phyloP scores from a whole-genome alignment of 2,888 invertebrate species.

The Erebia epiphron region DNA sequence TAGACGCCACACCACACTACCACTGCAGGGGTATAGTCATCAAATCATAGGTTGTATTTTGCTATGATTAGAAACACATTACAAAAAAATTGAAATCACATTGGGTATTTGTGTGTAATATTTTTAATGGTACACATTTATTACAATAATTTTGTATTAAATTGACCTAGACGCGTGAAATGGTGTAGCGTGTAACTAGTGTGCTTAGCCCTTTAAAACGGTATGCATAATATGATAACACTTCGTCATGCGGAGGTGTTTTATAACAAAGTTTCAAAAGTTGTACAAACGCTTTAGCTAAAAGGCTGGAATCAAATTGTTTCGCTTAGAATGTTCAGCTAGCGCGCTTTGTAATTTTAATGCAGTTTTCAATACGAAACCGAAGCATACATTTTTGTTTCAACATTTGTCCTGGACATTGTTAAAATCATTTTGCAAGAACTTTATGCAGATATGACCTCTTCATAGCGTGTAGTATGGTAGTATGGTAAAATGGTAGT shows the following conservation, averaged over 20 bases:
- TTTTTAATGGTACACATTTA: too few relatives aligned
- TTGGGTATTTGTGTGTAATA: too few relatives aligned
- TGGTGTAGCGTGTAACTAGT: not conserved
- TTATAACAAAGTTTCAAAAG: conserved; percentile 16
- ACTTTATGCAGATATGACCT: not conserved
- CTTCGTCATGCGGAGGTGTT: conserved; percentile 7
- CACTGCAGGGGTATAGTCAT: too few relatives aligned
- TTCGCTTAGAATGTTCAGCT: not conserved
- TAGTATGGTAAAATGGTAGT: conserved; percentile 1
- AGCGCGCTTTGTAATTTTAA: not conserved
- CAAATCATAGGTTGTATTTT: too few relatives aligned
- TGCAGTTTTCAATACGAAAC: too few relatives aligned
- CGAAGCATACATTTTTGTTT: too few relatives aligned
- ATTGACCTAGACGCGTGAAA: too few relatives aligned
- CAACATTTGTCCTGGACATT: too few relatives aligned
- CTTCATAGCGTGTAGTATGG: not conserved
- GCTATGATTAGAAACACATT: too few relatives aligned
- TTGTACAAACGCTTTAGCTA: not conserved
- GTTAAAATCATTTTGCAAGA: not conserved
- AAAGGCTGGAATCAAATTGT: conserved; percentile 8
- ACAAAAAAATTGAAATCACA: too few relatives aligned
- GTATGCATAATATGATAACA: not conserved
- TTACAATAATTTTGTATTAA: too few relatives aligned
- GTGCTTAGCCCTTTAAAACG: not conserved
- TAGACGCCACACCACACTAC: too few relatives aligned